Percentiles rank a stretch among this genome's conserved stretches.
Evolutionary conservation across 2,888 invertebrate genomes (phyloP).

Genomic region (Asteroscopus sphinx): DNA sequence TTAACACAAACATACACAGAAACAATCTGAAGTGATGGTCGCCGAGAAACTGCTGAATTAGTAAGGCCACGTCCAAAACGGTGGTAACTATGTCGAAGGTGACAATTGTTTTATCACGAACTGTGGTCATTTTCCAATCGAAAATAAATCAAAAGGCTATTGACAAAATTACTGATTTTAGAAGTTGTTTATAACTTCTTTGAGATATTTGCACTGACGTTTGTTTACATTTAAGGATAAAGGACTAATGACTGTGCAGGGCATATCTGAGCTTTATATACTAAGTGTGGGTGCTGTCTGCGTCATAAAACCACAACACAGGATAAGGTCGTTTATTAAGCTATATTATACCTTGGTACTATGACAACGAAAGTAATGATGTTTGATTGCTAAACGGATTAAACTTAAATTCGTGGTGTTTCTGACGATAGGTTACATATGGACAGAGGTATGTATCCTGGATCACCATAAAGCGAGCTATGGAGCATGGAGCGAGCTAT

Average conservation of each 20-base stretch:
- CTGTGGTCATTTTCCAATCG: conserved; percentile 72
- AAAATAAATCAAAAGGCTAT: conserved; percentile 34
- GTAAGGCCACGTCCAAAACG: conserved; percentile 34
- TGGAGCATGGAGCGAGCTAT: too few species aligned
- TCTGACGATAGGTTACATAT: too few species aligned
- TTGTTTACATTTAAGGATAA: conserved; percentile 39
- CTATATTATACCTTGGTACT: conserved; percentile 3
- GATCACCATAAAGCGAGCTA: too few species aligned
- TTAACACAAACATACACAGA: conserved; percentile 43
- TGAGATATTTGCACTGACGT: conserved; percentile 22
- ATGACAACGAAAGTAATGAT: neutral
- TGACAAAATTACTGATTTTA: conserved; percentile 31
- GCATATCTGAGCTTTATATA: conserved; percentile 39
- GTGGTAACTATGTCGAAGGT: conserved; percentile 56
- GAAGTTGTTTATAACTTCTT: conserved; percentile 33
- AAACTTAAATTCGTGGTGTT: too few species aligned
- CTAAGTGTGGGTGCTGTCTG: conserved; percentile 33
- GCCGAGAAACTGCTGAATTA: conserved; percentile 42
- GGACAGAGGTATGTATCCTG: too few species aligned
- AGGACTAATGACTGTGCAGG: conserved; percentile 36
- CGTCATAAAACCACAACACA: conserved; percentile 37
- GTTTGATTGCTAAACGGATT: too few species aligned
- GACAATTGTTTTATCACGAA: conserved; percentile 81
- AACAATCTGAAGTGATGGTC: conserved; percentile 31
- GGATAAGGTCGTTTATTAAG: conserved; percentile 22